Evolutionary conservation across 37 sponge, comb jelly and placozoan genomes (phyloP), one percentile per base, ranked within the genome.

Genomic region (Axinella damicornis): DNA sequence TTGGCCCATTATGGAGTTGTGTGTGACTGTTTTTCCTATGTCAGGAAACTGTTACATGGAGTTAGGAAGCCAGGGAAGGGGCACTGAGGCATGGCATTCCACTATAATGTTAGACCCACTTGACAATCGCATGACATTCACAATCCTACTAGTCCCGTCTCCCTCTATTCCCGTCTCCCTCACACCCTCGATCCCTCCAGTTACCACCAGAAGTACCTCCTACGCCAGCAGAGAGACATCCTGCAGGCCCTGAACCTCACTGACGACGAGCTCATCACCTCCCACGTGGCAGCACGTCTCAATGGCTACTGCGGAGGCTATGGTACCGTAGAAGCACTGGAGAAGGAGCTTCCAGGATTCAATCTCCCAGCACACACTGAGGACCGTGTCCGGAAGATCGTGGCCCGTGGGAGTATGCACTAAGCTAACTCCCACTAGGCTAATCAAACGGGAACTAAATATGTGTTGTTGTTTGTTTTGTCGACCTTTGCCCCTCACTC

Each of bases 171-270:
- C n/a, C n/a, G n/a, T n/a, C n/a, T n/a, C n/a, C n/a, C 62, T 14
- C 62, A 61, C 25, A 14, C 35, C 5, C 53, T 13, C 58, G 17
- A 67, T 12, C 22, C 21, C 56, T 73, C 0, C 82, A 97, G 98
- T 76, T 97, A 97, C 65, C 98, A 97, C 46, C 98, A 97, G 64
- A 97, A 97, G 86, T 97, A 95, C 69, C 89, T 97, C 1, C 90
- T 97, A 5, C 82, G 96, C 24, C 96, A 95, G 40, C 80, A 92
- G 41, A 27, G 89, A 58, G 89, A 83, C 37, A 83, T 97, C 54
- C 53, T 85, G n/a, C 56, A 81, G 4, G 90, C 69, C 31, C 88
- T 97, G 63, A 57, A 72, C 31, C 83, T 97, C 34, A 63, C 91
- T 21, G 92, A 97, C 38, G 61, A 82, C 28, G 93, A 97, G 36